A percentile compares a stretch with the other conserved stretches of the same genome.
Evolutionary conservation across 2,888 invertebrate species (phyloP).

Genomic region (Gryllus longicercus): DNA sequence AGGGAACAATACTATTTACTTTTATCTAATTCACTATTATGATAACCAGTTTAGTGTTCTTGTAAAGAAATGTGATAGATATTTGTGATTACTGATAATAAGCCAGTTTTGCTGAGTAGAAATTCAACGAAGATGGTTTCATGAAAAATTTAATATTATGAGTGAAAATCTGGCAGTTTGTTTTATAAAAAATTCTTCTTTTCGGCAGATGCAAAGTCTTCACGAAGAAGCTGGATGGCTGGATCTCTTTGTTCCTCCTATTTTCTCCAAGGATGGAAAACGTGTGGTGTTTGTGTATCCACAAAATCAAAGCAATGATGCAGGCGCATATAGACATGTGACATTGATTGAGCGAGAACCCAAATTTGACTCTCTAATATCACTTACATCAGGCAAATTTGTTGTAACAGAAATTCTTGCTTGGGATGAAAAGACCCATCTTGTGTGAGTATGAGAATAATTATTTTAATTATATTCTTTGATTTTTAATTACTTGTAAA

Average conservation of each 20-base stretch:
- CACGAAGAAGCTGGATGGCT: slow-evolving; percentile 66
- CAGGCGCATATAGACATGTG: slow-evolving; percentile 46
- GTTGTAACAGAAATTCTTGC: slow-evolving; percentile 70
- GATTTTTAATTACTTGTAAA: not conserved
- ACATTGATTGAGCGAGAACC: slow-evolving; percentile 40
- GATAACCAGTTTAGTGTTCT: too few species aligned
- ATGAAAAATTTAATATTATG: too few species aligned
- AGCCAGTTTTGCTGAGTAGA: too few species aligned
- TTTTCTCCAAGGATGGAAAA: slow-evolving; percentile 64
- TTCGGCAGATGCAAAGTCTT: slow-evolving; percentile 28
- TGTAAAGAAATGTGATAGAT: too few species aligned
- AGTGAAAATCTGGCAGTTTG: too few species aligned
- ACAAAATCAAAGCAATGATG: slow-evolving; percentile 55
- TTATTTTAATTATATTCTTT: not conserved
- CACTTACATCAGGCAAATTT: slow-evolving; percentile 61
- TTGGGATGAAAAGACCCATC: slow-evolving; percentile 64
- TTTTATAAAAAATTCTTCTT: too few species aligned
- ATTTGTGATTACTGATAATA: too few species aligned
- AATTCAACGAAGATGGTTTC: too few species aligned
- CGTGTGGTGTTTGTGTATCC: slow-evolving; percentile 72
- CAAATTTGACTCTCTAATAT: slow-evolving; percentile 58
- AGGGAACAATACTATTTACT: too few species aligned
- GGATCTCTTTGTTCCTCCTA: slow-evolving; percentile 69
- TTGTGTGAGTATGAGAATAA: slow-evolving; percentile 57
- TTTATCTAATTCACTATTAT: too few species aligned